phyloP scores from a whole-genome alignment of 2,888 invertebrate genomes.

The Caenorhabditis parvicauda region DNA sequence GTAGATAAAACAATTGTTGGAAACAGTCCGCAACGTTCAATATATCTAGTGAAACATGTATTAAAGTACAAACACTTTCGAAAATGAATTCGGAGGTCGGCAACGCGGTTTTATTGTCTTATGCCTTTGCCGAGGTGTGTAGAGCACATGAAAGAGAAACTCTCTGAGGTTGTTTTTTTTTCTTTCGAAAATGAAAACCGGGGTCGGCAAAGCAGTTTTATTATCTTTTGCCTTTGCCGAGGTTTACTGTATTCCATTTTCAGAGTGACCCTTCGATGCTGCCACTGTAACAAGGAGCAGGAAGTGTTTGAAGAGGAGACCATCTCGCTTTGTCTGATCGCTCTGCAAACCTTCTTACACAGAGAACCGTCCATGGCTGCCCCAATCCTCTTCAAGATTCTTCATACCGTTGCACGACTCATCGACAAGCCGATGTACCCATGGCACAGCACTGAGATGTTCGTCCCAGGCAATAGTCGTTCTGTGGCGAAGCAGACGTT shows the following conservation, averaged over 20 bases:
- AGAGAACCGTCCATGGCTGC: slow-evolving; percentile 90
- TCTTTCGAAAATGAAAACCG: neutral
- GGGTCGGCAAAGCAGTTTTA: too few species aligned
- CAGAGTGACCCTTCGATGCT: slow-evolving; percentile 69
- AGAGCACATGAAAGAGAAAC: too few species aligned
- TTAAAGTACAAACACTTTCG: too few species aligned
- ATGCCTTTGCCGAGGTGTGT: too few species aligned
- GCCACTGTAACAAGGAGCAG: slow-evolving; percentile 83
- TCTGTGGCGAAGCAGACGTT: slow-evolving; percentile 95
- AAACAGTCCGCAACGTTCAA: too few species aligned
- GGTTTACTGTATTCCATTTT: too few species aligned
- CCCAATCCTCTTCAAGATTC: slow-evolving; percentile 83
- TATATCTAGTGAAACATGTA: too few species aligned
- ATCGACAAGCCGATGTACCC: slow-evolving; percentile 59
- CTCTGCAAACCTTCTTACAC: slow-evolving; percentile 90
- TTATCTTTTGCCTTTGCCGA: too few species aligned
- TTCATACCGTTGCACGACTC: slow-evolving; percentile 73
- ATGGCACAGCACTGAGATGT: slow-evolving; percentile 66
- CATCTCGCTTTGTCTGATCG: slow-evolving; percentile 78
- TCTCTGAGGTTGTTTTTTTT: neutral
- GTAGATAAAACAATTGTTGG: too few species aligned
- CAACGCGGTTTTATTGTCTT: too few species aligned
- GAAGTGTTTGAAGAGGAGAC: slow-evolving; percentile 97
- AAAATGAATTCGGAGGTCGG: too few species aligned
- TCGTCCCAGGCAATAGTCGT: slow-evolving; percentile 88